Conservation (phyloP, 2,113 vertebrate species). For the Lagopus leucura region DNA sequence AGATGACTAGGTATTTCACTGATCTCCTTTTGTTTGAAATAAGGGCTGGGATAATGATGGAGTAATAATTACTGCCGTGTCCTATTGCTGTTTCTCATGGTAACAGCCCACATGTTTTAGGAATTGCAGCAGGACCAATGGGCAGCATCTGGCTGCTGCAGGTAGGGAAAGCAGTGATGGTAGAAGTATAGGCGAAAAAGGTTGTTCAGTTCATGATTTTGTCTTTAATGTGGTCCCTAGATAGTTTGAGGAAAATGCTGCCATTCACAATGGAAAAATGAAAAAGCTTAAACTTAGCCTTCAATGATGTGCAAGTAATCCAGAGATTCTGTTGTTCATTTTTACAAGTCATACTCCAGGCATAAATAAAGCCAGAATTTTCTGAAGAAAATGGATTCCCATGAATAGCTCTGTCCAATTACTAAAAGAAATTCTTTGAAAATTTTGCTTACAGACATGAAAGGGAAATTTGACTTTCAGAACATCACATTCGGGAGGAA, state of each 20-base stretch:
- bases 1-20: background rate
- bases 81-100: background rate
- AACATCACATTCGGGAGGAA: background rate
- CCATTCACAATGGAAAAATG: background rate
- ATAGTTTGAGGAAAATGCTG: background rate
- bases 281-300: background rate
- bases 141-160: background rate
- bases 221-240: background rate
- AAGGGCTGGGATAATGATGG: background rate
- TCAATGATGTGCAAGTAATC: background rate
- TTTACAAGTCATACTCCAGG: background rate
- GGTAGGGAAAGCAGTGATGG: background rate
- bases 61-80: background rate
- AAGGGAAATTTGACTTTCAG: conserved; percentile 43
- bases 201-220: no score
- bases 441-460: conserved; percentile 33
- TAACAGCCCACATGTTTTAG: background rate
- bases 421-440: conserved; percentile 8
- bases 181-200: background rate
- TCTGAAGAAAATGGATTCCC: background rate
- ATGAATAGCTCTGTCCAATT: background rate
- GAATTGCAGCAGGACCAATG: background rate
- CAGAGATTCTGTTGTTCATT: background rate
- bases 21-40: background rate
- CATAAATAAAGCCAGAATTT: background rate